Evolutionary conservation across 2,797 vertebrate genomes (phyloP).

Genomic region (Onychomys leucogaster): DNA sequence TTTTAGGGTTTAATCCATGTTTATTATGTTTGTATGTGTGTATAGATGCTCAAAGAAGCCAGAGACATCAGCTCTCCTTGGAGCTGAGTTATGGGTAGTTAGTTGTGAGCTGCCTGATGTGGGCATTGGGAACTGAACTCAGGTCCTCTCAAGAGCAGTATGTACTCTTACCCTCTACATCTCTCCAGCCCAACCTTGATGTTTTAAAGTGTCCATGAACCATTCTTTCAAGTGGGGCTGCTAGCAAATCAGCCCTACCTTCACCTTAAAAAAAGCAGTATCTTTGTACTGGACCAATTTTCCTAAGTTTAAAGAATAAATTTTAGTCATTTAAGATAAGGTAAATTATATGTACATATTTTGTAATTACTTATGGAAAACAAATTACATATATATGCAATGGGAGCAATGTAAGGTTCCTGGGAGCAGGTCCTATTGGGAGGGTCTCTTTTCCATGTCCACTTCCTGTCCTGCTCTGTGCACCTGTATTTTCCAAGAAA

Average conservation of each 20-base stretch:
- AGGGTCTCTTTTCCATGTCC: background rate
- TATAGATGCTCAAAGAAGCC: background rate
- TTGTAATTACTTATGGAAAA: slow-evolving; percentile 53
- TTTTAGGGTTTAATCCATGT: background rate
- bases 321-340: slow-evolving; percentile 6
- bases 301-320: slow-evolving; percentile 21
- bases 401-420: background rate
- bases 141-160: background rate
- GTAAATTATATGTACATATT: background rate
- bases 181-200: background rate
- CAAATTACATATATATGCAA: background rate
- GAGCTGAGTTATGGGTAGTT: background rate
- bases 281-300: background rate
- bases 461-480: background rate
- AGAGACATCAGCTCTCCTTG: background rate
- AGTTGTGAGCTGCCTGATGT: background rate
- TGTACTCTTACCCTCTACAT: background rate
- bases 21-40: background rate
- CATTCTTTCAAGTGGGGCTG: background rate
- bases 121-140: background rate
- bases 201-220: background rate
- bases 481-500: slow-evolving; percentile 44
- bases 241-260: background rate
- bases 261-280: background rate
- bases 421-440: background rate